Percentiles rank a stretch among this genome's conserved stretches.
These are phyloP conservation scores for Propsilocerus akamusi DNA, from an alignment of 1,140 invertebrate genomes.

Conservation along the genomic window DNA sequence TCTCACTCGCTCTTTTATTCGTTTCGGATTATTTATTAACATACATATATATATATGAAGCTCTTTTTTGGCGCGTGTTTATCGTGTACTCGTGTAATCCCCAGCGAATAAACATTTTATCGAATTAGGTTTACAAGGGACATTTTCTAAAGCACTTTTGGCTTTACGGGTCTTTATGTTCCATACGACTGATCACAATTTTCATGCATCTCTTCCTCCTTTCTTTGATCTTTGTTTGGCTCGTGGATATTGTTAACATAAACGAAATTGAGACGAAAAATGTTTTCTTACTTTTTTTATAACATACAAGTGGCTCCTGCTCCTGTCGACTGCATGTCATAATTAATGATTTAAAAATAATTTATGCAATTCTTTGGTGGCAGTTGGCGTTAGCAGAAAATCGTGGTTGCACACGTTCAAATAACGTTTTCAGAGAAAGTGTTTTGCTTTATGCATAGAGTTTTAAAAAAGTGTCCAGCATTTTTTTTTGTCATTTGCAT, in stretches of 20 bases:
- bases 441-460: no score
- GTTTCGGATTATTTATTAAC: neutral
- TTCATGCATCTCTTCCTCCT: no score
- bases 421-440: neutral
- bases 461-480: no score
- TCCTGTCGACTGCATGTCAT: neutral
- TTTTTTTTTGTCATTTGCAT: no score
- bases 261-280: no score
- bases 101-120: neutral
- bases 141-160: no score
- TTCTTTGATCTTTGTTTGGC: neutral
- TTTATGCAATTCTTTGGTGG: neutral
- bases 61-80: slow-evolving; percentile 4
- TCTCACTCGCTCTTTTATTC: neutral
- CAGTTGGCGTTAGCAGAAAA: neutral
- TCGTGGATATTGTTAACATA: neutral
- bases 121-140: no score
- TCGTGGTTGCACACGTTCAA: neutral
- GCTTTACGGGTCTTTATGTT: no score
- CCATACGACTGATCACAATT: no score
- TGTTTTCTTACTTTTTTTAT: neutral
- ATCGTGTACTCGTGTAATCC: neutral
- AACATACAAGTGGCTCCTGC: neutral
- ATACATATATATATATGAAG: neutral
- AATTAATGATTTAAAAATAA: neutral